phyloP scores from a whole-genome alignment of 2,797 vertebrate species.

The Diplodus puntazzo region DNA sequence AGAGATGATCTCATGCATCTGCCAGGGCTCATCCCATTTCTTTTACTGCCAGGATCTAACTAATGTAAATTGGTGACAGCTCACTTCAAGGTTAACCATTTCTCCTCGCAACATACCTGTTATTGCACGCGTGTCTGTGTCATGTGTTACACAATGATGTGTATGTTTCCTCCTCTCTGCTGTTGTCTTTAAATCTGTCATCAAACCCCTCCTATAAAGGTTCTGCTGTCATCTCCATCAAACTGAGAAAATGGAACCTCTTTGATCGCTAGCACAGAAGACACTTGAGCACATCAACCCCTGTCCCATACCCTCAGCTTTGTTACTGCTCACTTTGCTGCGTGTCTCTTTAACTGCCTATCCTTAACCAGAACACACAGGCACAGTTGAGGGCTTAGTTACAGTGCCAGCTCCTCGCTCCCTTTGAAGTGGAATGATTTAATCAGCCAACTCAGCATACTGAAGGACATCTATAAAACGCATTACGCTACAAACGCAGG shows the following conservation, averaged over 20 bases:
- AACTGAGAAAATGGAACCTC: slow-evolving; percentile 36
- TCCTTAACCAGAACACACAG: slow-evolving; percentile 72
- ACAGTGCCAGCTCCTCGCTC: slow-evolving; percentile 61
- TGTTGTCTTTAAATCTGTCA: slow-evolving; percentile 49
- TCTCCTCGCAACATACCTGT: slow-evolving; percentile 32
- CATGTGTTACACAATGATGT: neutral
- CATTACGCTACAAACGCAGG: slow-evolving; percentile 73
- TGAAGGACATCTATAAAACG: slow-evolving; percentile 81
- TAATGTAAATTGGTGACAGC: slow-evolving; percentile 68
- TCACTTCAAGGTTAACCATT: slow-evolving; percentile 74
- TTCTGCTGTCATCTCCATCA: slow-evolving; percentile 31
- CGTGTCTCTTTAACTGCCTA: slow-evolving; percentile 60
- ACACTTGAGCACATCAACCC: slow-evolving; percentile 50
- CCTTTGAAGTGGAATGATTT: slow-evolving; percentile 81
- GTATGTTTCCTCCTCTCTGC: neutral
- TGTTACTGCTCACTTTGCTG: slow-evolving; percentile 46
- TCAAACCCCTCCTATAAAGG: slow-evolving; percentile 38
- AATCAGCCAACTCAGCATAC: slow-evolving; percentile 80
- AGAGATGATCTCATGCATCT: slow-evolving; percentile 68
- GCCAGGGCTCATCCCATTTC: slow-evolving; percentile 63
- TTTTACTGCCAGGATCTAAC: slow-evolving; percentile 63
- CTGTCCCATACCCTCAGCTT: slow-evolving; percentile 35
- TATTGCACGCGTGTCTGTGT: slow-evolving; percentile 25
- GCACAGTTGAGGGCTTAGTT: slow-evolving; percentile 60
- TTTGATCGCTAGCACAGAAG: slow-evolving; percentile 68